A percentile compares a stretch with the other conserved stretches of the same genome.
Conservation (phyloP, 1,140 invertebrate species). For the Platyscapa corneri region DNA sequence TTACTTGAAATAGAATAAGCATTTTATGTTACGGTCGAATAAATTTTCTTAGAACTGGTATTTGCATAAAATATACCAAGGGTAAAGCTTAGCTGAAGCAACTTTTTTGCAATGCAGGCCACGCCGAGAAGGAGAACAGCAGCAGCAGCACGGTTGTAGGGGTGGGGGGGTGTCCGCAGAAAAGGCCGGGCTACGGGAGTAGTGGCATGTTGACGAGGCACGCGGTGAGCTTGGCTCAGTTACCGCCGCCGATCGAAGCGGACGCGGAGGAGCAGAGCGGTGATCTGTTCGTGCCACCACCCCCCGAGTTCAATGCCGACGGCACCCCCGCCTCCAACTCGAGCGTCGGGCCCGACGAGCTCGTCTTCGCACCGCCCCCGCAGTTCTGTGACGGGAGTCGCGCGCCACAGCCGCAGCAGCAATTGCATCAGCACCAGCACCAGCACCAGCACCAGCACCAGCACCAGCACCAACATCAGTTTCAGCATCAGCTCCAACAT, state of each 20-base stretch:
- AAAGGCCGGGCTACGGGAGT: constrained; percentile 62
- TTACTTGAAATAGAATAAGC: no score
- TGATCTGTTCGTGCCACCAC: constrained; percentile 83
- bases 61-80: no score
- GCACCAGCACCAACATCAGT: constrained; percentile 44
- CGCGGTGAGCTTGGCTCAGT: constrained; percentile 84
- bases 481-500: no score
- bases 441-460: constrained; percentile 69
- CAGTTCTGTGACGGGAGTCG: constrained; percentile 80
- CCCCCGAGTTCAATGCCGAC: constrained; percentile 82
- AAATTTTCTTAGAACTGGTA: no score
- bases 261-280: constrained; percentile 80
- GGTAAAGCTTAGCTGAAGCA: not conserved
- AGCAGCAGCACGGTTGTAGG: constrained; percentile 34
- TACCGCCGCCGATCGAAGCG: constrained; percentile 87
- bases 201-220: constrained; percentile 78
- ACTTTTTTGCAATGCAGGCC: not conserved
- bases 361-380: constrained; percentile 80
- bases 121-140: constrained; percentile 62
- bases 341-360: constrained; percentile 68
- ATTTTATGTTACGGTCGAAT: no score
- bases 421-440: constrained; percentile 45
- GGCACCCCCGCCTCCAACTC: constrained; percentile 66
- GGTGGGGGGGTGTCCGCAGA: constrained; percentile 25
- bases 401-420: constrained; percentile 56